phyloP scores from a whole-genome alignment of 2,113 vertebrate genomes.

The Sinosuthora webbiana region DNA sequence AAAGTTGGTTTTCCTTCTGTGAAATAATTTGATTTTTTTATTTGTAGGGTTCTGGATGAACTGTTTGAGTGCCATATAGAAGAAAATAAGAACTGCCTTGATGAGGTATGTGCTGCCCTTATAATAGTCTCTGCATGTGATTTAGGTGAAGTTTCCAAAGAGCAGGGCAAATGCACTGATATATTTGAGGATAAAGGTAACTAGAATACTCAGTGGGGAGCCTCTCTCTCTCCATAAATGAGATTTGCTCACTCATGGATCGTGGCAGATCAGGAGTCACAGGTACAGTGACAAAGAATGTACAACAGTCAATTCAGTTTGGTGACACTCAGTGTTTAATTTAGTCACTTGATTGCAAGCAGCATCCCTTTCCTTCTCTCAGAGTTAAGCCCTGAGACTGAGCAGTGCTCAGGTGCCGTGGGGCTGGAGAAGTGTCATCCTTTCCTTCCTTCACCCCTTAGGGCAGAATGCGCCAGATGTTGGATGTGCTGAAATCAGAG shows the following conservation, averaged over 20 bases:
- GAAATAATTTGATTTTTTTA: neutral
- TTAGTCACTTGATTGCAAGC: neutral
- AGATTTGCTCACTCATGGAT: neutral
- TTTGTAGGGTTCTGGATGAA: constrained; percentile 73
- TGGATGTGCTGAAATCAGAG: constrained; percentile 69
- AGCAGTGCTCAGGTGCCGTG: neutral
- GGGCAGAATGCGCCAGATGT: constrained; percentile 74
- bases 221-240: neutral
- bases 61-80: constrained; percentile 76
- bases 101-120: constrained; percentile 73
- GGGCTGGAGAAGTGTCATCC: neutral
- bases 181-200: neutral
- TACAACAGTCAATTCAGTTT: neutral
- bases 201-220: neutral
- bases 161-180: neutral
- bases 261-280: neutral
- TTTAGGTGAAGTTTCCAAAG: neutral
- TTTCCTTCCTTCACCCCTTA: constrained; percentile 4
- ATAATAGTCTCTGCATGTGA: neutral
- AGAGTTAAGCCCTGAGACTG: neutral
- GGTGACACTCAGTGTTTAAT: neutral
- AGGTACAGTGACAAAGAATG: neutral
- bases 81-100: constrained; percentile 73
- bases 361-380: neutral
- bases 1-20: neutral